These are phyloP conservation scores for Lepidochrysops patricia DNA, from an alignment of 2,888 invertebrate species.

Conservation along the genomic window DNA sequence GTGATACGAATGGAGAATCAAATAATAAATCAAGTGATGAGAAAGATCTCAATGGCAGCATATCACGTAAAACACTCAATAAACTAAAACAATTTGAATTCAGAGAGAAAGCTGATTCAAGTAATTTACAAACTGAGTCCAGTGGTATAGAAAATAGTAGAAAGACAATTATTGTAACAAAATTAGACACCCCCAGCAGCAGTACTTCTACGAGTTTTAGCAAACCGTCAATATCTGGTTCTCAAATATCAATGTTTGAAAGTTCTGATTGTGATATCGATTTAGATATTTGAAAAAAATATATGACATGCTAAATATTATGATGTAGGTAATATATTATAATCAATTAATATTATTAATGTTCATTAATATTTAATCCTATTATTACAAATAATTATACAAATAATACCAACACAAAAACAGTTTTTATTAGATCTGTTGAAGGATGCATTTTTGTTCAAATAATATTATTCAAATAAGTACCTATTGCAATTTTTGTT, in stretches of 20 bases:
- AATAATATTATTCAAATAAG: too few relatives aligned
- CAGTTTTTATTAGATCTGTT: too few relatives aligned
- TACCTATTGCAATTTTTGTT: too few relatives aligned
- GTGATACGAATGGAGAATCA: background rate
- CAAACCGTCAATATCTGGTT: slow-evolving; percentile 31
- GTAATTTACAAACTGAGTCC: slow-evolving; percentile 43
- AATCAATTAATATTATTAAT: too few relatives aligned
- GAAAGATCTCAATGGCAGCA: slow-evolving; percentile 14
- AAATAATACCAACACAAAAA: too few relatives aligned
- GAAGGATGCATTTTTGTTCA: too few relatives aligned
- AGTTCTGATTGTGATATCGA: slow-evolving; percentile 68
- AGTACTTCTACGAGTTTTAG: slow-evolving; percentile 23
- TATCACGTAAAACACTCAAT: slow-evolving; percentile 28
- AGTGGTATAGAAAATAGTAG: slow-evolving; percentile 20
- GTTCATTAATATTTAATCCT: too few relatives aligned
- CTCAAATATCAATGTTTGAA: slow-evolving; percentile 69
- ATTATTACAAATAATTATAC: too few relatives aligned
- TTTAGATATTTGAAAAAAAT: slow-evolving; percentile 50
- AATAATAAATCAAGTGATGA: slow-evolving; percentile 14
- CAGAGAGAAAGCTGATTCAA: slow-evolving; percentile 41
- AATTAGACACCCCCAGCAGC: slow-evolving; percentile 29
- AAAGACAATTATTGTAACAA: slow-evolving; percentile 24
- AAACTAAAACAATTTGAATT: slow-evolving; percentile 57
- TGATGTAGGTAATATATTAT: too few relatives aligned
- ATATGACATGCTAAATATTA: slow-evolving; percentile 26